Evolutionary conservation across 2,797 vertebrate species (phyloP), one percentile per base, ranked within the genome.

Genomic region (Selene dorsalis): DNA sequence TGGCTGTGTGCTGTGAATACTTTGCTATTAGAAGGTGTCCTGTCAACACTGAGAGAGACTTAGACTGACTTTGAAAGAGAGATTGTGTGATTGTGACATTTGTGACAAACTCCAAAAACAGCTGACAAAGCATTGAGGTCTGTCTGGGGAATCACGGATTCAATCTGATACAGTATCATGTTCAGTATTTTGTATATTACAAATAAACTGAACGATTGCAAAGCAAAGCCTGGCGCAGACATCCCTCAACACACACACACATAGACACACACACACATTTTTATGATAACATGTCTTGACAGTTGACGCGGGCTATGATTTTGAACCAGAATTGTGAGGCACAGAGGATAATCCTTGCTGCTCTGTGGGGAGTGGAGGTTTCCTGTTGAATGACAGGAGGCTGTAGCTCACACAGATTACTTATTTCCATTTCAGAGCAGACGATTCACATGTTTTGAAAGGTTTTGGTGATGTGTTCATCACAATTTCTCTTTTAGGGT

Each of bases 341-440:
- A 63, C 73, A 70, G 79, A 83, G 78, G 83, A 91, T 93, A 88
- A 93, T 93, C 88, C 85, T 53, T 13, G 69, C 80, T 75, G 77
- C 88, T 89, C 58, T 32, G 69, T 62, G 45, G 82, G 87, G 65
- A 85, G 85, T 87, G 70, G 53, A 88, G 77, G 75, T 88, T 88
- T 92, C 83, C 79, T 77, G 81, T 72, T 90, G 69, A 91, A 83
- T 90, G 91, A 90, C 90, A 91, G 84, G 70, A 89, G 84, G 76
- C 75, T 20, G 24, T 75, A 69, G 80, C 84, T 80, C 83, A 39
- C 67, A 77, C 77, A 85, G 84, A 90, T 90, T 88, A 85, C 76
- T 81, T 73, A 79, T 85, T 84, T 83, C 74, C 72, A 85, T 88
- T 87, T 89, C 47, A 73, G 79, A 86, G 84, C 70, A 71, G 53